phyloP scores from a whole-genome alignment of 2,888 invertebrate genomes.

The Drosophila antonietae region DNA sequence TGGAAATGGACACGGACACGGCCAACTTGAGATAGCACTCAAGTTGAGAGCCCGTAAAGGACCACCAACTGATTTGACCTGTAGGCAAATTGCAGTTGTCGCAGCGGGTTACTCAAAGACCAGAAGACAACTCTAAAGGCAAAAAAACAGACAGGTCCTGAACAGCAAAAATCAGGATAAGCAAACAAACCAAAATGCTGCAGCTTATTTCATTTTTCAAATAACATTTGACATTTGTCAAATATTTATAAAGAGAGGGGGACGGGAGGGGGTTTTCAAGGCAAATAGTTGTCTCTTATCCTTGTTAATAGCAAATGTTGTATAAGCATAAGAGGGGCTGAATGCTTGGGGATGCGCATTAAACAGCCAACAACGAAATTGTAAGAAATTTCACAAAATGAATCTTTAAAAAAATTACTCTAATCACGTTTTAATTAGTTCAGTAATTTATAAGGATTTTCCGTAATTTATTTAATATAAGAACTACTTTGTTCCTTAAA shows the following conservation, averaged over 20 bases:
- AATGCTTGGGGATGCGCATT: slow-evolving; percentile 2
- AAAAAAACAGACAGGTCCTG: slow-evolving; percentile 34
- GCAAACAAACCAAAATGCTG: slow-evolving; percentile 33
- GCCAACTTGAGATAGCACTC: slow-evolving; percentile 24
- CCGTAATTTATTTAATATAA: background rate
- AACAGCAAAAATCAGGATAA: slow-evolving; percentile 37
- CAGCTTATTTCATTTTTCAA: slow-evolving; percentile 51
- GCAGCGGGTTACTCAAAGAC: slow-evolving; percentile 57
- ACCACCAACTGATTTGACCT: slow-evolving; percentile 69
- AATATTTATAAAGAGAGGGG: background rate
- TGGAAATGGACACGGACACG: slow-evolving; percentile 23
- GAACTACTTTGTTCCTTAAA: too few relatives aligned
- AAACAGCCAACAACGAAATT: background rate
- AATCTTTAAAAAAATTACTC: rapidly evolving
- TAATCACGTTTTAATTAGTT: background rate
- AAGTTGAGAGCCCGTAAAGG: slow-evolving; percentile 47
- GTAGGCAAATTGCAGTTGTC: slow-evolving; percentile 71
- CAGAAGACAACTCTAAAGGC: slow-evolving; percentile 47
- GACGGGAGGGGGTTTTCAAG: background rate
- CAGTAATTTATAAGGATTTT: background rate
- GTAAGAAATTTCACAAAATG: too few relatives aligned
- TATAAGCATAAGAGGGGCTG: background rate
- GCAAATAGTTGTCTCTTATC: slow-evolving; percentile 18
- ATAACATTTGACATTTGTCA: slow-evolving; percentile 46
- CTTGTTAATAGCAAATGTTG: slow-evolving; percentile 32